A percentile compares a stretch with the other conserved stretches of the same genome.
Conservation (phyloP, 1,140 invertebrate species). For the Hestina assimilis region DNA sequence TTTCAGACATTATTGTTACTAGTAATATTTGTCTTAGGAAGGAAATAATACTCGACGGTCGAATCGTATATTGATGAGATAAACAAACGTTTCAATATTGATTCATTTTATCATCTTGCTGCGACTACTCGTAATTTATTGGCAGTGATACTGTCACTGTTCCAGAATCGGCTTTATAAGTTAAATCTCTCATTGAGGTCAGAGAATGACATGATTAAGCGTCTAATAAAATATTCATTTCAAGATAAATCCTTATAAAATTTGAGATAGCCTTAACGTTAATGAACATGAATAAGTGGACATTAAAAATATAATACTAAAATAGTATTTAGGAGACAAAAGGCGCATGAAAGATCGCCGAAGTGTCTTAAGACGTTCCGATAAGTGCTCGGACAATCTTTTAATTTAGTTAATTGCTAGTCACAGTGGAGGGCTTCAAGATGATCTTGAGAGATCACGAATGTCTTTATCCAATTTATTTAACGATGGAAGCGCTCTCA, state of each 20-base stretch:
- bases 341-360: constrained; percentile 25
- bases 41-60: constrained; percentile 10
- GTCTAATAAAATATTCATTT: constrained; percentile 29
- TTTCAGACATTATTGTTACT: neutral
- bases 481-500: constrained; percentile 73
- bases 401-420: constrained; percentile 77
- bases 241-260: constrained; percentile 5
- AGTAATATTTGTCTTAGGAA: constrained; percentile 12
- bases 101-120: constrained; percentile 48
- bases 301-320: neutral
- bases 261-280: neutral
- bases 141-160: constrained; percentile 53
- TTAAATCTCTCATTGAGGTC: constrained; percentile 46
- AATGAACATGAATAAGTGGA: constrained; percentile 8
- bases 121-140: constrained; percentile 62
- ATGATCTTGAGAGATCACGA: constrained; percentile 74
- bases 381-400: constrained; percentile 71
- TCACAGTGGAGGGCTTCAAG: constrained; percentile 70
- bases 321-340: constrained; percentile 1
- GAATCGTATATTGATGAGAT: constrained; percentile 22
- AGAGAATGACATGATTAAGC: constrained; percentile 44
- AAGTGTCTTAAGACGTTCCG: constrained; percentile 54
- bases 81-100: constrained; percentile 34
- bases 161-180: constrained; percentile 58
- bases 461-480: constrained; percentile 78